Conservation (phyloP, 2,113 vertebrate species). For the Erinaceus europaeus region DNA sequence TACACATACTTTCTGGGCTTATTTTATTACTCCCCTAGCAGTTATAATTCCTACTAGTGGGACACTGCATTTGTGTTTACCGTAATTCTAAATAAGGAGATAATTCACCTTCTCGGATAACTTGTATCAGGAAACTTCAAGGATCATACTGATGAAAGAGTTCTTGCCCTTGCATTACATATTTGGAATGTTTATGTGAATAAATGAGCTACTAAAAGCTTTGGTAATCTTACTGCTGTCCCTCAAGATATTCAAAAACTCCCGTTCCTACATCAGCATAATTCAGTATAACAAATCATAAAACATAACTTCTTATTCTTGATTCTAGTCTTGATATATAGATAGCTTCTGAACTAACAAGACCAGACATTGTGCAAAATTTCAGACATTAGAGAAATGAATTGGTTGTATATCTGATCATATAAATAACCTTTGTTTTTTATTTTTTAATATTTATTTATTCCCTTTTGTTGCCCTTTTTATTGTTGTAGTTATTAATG, state of each 20-base stretch:
- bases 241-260: neutral
- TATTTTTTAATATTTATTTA: no score
- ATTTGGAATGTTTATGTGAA: neutral
- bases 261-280: neutral
- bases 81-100: neutral
- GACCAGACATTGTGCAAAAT: neutral
- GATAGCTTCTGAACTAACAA: neutral
- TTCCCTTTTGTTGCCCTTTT: no score
- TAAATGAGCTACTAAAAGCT: neutral
- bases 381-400: slow-evolving; percentile 8
- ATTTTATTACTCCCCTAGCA: neutral
- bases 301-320: neutral
- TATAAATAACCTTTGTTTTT: neutral
- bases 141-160: neutral
- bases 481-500: no score
- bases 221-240: neutral
- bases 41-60: neutral
- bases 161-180: neutral
- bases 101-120: neutral
- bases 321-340: neutral
- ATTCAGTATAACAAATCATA: neutral
- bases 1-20: neutral
- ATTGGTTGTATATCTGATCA: neutral
- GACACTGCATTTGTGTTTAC: neutral
- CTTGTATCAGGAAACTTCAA: neutral